phyloP scores from a whole-genome alignment of 2,888 invertebrate genomes.

The Ormyrus rosae region DNA sequence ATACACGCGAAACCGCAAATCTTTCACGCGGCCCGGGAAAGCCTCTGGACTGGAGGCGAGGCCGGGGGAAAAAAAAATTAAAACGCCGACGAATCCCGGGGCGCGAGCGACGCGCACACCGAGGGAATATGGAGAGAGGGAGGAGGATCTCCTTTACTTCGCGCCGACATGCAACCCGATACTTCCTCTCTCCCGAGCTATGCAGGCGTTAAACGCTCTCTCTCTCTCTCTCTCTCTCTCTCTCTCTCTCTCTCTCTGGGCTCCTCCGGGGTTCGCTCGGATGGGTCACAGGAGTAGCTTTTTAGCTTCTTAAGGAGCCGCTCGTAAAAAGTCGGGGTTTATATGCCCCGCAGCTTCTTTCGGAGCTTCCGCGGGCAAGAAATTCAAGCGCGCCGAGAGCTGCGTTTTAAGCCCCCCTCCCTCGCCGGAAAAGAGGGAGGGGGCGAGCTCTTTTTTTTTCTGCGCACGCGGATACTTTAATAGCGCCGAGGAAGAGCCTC shows the following conservation, averaged over 20 bases:
- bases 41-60: neutral
- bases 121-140: no score
- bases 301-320: constrained; percentile 28
- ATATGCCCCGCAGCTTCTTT: no score
- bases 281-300: no score
- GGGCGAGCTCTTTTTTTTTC: no score
- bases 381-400: neutral
- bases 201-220: constrained; percentile 27
- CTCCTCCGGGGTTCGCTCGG: no score
- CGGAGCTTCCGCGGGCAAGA: no score
- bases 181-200: constrained; percentile 14
- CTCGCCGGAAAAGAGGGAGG: no score
- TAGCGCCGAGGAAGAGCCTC: no score
- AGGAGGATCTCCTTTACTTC: constrained; percentile 4
- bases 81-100: no score
- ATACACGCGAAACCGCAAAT: neutral
- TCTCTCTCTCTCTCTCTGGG: no score
- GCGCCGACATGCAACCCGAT: constrained; percentile 32
- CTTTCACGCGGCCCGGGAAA: constrained; percentile 7
- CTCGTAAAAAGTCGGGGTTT: constrained; percentile 19
- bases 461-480: no score
- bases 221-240: neutral
- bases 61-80: neutral
- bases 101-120: no score
- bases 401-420: neutral